These are phyloP conservation scores for Myotis vivesi DNA, from an alignment of 2,797 vertebrate species.

Conservation along the genomic window DNA sequence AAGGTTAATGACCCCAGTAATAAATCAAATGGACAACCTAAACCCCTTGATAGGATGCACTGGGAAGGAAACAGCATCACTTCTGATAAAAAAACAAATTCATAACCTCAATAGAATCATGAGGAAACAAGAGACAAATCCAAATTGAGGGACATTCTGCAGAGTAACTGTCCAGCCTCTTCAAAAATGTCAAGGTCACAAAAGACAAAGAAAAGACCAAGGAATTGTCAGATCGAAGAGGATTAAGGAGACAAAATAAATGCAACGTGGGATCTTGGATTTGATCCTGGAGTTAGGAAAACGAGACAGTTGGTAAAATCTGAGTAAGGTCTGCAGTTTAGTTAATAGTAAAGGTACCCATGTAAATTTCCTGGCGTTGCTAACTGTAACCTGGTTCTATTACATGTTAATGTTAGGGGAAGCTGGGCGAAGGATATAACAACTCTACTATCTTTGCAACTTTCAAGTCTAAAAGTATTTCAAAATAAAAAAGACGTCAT, in stretches of 20 bases:
- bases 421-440: background rate
- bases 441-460: background rate
- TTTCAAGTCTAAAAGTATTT: background rate
- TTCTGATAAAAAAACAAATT: background rate
- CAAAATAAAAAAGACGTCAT: conserved; percentile 23
- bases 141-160: background rate
- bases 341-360: background rate
- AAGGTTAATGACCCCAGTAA: background rate
- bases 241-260: background rate
- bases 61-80: background rate
- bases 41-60: background rate
- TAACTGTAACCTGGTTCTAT: background rate
- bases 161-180: background rate
- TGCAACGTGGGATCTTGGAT: background rate
- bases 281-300: background rate
- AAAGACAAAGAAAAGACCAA: background rate
- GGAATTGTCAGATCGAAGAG: background rate
- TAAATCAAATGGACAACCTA: background rate
- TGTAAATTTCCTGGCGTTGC: background rate
- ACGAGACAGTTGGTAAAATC: background rate
- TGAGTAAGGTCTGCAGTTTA: background rate
- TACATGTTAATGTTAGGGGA: background rate
- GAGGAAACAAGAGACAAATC: background rate
- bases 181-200: background rate
- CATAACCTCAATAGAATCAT: background rate